These are phyloP conservation scores for Chrosomus eos DNA, from an alignment of 2,797 vertebrate genomes.

Conservation along the genomic window DNA sequence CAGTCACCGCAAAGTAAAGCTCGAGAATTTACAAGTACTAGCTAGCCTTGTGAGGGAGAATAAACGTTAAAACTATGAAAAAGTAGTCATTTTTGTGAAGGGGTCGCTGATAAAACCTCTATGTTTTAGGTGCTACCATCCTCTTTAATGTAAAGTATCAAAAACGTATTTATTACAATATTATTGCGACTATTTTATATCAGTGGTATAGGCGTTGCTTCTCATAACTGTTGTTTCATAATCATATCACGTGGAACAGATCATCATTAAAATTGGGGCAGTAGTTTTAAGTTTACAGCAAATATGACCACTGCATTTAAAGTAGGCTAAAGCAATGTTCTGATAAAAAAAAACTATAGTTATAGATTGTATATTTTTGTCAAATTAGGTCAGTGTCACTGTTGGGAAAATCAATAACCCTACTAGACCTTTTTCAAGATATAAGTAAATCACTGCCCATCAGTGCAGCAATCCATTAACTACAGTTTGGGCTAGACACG, in stretches of 20 bases:
- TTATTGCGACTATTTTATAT: not conserved
- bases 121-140: too few species aligned
- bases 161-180: not conserved
- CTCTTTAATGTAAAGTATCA: not conserved
- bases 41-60: constrained; percentile 9
- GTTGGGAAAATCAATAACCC: not conserved
- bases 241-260: not conserved
- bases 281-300: not conserved
- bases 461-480: not conserved
- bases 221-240: not conserved
- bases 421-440: not conserved
- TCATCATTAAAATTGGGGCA: not conserved
- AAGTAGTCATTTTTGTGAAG: not conserved
- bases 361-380: not conserved
- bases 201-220: not conserved
- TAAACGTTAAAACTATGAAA: not conserved
- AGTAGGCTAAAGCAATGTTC: not conserved
- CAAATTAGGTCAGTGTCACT: not conserved
- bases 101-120: not conserved
- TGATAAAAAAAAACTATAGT: not conserved
- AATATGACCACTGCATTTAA: not conserved
- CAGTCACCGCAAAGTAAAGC: constrained; percentile 9
- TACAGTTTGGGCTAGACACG: not conserved
- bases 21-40: constrained; percentile 20
- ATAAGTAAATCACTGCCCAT: not conserved